Percentiles rank a stretch among this genome's conserved stretches.
These are phyloP conservation scores for Microctonus brassicae DNA, from an alignment of 2,888 invertebrate genomes.

Conservation along the genomic window DNA sequence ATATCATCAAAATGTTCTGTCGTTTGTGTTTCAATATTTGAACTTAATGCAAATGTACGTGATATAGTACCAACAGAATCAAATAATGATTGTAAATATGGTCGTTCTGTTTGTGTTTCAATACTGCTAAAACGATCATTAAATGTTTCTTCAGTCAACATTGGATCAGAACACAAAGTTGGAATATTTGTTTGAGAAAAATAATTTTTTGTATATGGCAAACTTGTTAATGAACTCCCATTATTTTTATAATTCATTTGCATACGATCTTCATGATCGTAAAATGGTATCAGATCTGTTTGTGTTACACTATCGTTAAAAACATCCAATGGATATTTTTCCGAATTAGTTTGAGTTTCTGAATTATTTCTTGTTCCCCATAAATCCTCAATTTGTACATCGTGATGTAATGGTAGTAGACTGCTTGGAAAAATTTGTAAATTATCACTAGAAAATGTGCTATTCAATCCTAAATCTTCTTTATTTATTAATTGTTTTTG, in stretches of 20 bases:
- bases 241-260: conserved; percentile 46
- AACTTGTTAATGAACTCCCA: conserved; percentile 48
- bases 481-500: background rate
- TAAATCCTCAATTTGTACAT: conserved; percentile 62
- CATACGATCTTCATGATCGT: conserved; percentile 50
- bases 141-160: conserved; percentile 63
- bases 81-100: conserved; percentile 53
- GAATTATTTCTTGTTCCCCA: conserved; percentile 67
- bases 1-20: conserved; percentile 68
- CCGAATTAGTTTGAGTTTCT: conserved; percentile 67
- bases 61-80: conserved; percentile 54
- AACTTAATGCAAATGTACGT: conserved; percentile 68
- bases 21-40: conserved; percentile 76
- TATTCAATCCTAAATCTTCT: conserved; percentile 36
- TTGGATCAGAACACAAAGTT: conserved; percentile 61
- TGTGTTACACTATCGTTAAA: conserved; percentile 58
- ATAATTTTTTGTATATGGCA: conserved; percentile 52
- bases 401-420: conserved; percentile 61
- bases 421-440: conserved; percentile 57
- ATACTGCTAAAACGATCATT: conserved; percentile 60
- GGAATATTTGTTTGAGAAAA: conserved; percentile 35
- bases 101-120: conserved; percentile 66
- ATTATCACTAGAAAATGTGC: conserved; percentile 42
- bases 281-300: conserved; percentile 58
- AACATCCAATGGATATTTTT: conserved; percentile 60